Base-by-base conservation (phyloP, 2,797 vertebrate species). In the Sebastes kiyomatsui region DNA sequence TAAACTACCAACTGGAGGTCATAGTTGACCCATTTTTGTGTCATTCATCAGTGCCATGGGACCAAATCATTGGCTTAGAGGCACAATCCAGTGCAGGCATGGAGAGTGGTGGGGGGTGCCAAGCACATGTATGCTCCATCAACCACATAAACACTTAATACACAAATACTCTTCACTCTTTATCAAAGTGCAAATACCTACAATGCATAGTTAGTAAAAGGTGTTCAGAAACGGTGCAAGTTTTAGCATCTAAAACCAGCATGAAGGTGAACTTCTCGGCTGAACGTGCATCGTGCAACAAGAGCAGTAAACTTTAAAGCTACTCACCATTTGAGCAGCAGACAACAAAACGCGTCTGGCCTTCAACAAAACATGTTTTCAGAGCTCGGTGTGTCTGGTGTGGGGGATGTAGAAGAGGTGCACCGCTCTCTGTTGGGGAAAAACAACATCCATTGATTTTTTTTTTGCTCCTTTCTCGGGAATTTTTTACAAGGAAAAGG, bases 311-410 rank as follows among this genome's bases (percentile, higher is more conserved):
- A 92, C 76, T 93, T 92, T 87, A 76, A 70, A 80, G 79, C 75
- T 59, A 93, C 94, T 95, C 92, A 95, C 94, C 94, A 95, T 95
- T 92, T 93, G 93, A 93, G 89, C 91, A 42, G 38, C 35, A 38
- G 38, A 77, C 83, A 71, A 88, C 86, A 82, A 80, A 87, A 84
- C 35, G 32, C 56, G 69, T 54, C 65, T 8, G 67, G 27, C 35
- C 33, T 56, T 42, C 22, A 61, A 30, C 23, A 61, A 77, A 79
- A 65, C 75, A 67, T 62, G 62, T 35, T 72, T 55, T 28, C 64
- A n/a, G 5, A 10, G 30, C 2, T 72, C 42, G 5, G 27, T n/a
- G 55, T 22, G 22, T 42, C 35, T 25, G 8, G 3, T 2, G 23
- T 49, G n/a, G 28, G 7, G 12, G 64, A 7, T 59, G 79, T 5